Base-by-base conservation (phyloP, 2,888 invertebrate species). In the Agonopterix arenella region DNA sequence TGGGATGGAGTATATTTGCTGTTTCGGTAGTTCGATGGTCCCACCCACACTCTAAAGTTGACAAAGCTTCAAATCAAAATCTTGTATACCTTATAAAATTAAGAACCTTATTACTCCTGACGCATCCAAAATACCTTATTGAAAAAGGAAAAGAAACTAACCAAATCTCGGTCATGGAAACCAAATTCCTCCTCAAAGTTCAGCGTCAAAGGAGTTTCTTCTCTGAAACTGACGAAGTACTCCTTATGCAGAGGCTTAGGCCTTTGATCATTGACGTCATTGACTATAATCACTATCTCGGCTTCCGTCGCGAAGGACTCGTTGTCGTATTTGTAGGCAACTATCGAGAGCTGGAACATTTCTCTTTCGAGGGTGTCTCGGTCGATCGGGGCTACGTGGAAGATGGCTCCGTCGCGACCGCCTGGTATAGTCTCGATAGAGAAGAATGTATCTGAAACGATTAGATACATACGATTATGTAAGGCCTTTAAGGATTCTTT, bases 211-310 rank as follows among this genome's bases (percentile, higher is more conserved):
- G 89, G 83, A 3, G 83, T 91, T 62, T 90, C 91, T 69, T 93
- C 93, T 9, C 72, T 60, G 42, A 93, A 90, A 1, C 59, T 52
- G 4, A 90, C 71, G 5, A 46, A 51, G 52, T 85, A 82, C 4
- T 73, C 74, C 0, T 59, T 16, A 0, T 78, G 64, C 10, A 80
- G 62, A 0, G 92, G 90, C 58, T 66, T 61, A 0, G 95, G 95
- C 10, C 62, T 65, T 64, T 94, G 91, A 68, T 95, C 93, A 68
- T 95, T 95, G 36, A 93, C 80, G 56, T 90, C 90, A 46, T 90
- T 77, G 1, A 90, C 81, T 50, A 90, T 89, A 47, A 91, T 81
- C 10, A 84, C 83, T 0, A 90, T 75, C 1, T 67, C 58, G 8
- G 77, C 68, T 1, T 59, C 57, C 0, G 81, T 82, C 8, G 64